phyloP scores from a whole-genome alignment of 2,888 invertebrate genomes.

The Napeogenes inachia region DNA sequence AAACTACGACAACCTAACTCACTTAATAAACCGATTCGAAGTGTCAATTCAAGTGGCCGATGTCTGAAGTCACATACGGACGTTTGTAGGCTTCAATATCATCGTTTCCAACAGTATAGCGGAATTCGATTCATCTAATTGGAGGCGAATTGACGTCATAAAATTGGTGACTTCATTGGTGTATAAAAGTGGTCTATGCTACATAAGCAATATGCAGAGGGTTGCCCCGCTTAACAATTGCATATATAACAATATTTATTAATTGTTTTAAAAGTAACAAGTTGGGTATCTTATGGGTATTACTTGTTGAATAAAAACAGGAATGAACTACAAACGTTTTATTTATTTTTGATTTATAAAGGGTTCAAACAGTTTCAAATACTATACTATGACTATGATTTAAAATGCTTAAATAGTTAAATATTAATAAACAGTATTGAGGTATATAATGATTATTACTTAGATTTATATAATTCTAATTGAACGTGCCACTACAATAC shows the following conservation, averaged over 20 bases:
- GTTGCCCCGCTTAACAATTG: too few species aligned
- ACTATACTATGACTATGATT: background rate
- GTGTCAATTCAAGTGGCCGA: too few species aligned
- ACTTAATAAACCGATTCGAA: too few species aligned
- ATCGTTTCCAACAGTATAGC: too few species aligned
- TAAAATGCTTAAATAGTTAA: background rate
- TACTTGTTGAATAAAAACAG: background rate
- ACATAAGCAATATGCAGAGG: too few species aligned
- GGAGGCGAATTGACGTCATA: too few species aligned
- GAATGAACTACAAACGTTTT: background rate
- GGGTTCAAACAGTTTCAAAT: slow-evolving; percentile 6
- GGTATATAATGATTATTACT: background rate
- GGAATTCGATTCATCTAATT: too few species aligned
- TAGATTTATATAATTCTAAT: background rate
- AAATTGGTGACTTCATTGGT: too few species aligned
- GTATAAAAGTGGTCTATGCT: too few species aligned
- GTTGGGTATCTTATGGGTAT: background rate
- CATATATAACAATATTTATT: background rate
- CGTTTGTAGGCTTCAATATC: too few species aligned
- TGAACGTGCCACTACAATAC: slow-evolving; percentile 3
- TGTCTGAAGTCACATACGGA: too few species aligned
- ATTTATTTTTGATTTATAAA: slow-evolving; percentile 1
- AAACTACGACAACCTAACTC: too few species aligned
- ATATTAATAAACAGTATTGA: background rate
- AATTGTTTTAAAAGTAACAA: background rate